A percentile compares a stretch with the other conserved stretches of the same genome.
These are phyloP conservation scores for Acleris laterana DNA, from an alignment of 2,888 invertebrate species.

Conservation along the genomic window DNA sequence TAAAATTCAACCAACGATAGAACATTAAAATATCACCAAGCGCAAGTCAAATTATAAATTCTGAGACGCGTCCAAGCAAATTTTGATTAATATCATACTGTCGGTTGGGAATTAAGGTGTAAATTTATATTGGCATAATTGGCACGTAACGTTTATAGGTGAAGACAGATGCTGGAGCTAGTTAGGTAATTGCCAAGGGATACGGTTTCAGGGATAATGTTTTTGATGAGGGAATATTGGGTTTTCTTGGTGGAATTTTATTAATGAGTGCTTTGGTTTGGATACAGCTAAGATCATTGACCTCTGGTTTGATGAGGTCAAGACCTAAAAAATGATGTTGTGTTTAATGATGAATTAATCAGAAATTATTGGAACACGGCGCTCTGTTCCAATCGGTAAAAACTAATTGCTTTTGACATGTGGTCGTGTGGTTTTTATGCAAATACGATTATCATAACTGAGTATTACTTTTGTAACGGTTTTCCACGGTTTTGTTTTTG, in stretches of 20 bases:
- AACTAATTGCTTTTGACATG: too few relatives aligned
- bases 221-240: constrained; percentile 1
- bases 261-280: background rate
- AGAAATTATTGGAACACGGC: too few relatives aligned
- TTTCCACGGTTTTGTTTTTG: too few relatives aligned
- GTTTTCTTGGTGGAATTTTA: background rate
- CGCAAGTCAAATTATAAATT: constrained; percentile 22
- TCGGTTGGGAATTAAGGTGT: constrained; percentile 33
- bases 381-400: too few relatives aligned
- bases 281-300: background rate
- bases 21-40: constrained; percentile 15
- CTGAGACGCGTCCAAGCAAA: constrained; percentile 27
- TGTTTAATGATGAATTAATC: too few relatives aligned
- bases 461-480: too few relatives aligned
- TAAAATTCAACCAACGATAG: too few relatives aligned
- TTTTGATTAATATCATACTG: constrained; percentile 35
- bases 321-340: background rate
- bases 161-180: constrained; percentile 30
- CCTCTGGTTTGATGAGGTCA: background rate
- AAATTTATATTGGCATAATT: constrained; percentile 37
- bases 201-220: constrained; percentile 11
- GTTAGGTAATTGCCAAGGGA: constrained; percentile 30
- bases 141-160: constrained; percentile 25
- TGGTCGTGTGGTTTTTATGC: too few relatives aligned
- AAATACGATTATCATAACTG: too few relatives aligned